Percentiles rank a stretch among this genome's conserved stretches.
These are phyloP conservation scores for Oreotrochilus melanogaster DNA, from an alignment of 2,113 vertebrate genomes.

Conservation along the genomic window DNA sequence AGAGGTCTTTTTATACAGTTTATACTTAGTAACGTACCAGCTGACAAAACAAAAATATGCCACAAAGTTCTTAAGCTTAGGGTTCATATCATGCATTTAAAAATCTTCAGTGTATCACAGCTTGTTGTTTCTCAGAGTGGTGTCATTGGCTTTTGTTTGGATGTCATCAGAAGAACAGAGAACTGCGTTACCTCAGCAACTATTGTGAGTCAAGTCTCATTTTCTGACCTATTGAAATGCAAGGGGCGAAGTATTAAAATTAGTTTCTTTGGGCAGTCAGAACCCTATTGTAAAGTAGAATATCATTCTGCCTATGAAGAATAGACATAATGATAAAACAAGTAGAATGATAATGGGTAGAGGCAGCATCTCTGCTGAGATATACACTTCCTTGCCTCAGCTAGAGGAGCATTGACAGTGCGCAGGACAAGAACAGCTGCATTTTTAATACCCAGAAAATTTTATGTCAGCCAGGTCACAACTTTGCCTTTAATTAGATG, in stretches of 20 bases:
- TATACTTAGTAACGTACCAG: neutral
- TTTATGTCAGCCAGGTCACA: neutral
- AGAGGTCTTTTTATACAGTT: neutral
- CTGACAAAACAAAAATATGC: neutral
- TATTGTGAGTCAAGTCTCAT: neutral
- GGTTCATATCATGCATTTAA: neutral
- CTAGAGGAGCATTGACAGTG: neutral
- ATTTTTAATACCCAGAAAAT: neutral
- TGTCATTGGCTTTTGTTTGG: neutral
- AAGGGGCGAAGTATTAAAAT: neutral
- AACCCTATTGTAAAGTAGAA: neutral
- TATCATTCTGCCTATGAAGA: neutral
- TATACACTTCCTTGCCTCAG: neutral
- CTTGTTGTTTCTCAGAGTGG: neutral
- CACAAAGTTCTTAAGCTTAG: neutral
- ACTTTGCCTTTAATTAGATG: conserved; percentile 19
- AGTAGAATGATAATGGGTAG: neutral
- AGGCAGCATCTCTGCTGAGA: neutral
- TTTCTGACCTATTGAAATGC: neutral
- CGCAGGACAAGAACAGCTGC: neutral
- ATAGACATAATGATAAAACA: neutral
- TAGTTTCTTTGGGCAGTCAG: neutral
- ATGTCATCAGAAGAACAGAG: neutral
- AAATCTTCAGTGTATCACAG: neutral
- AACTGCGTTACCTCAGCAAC: neutral